These are phyloP conservation scores for Drosophila lutescens DNA, from an alignment of 2,888 invertebrate genomes.

Conservation along the genomic window DNA sequence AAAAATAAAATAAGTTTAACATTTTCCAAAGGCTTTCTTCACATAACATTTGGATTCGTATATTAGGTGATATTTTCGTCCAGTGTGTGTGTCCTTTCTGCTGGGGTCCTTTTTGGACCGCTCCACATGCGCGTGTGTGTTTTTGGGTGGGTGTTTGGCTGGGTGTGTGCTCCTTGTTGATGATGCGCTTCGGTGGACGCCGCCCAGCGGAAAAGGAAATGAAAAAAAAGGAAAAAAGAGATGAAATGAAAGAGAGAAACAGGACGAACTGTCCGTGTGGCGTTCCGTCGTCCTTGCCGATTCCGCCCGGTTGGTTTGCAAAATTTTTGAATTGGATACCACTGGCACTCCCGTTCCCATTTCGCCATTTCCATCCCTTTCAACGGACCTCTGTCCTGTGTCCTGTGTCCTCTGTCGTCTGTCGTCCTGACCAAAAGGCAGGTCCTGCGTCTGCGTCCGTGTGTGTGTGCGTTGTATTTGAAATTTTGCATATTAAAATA, in stretches of 20 bases:
- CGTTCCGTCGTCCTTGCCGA: constrained; percentile 46
- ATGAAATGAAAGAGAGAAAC: constrained; percentile 2
- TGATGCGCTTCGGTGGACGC: constrained; percentile 79
- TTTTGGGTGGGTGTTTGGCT: constrained; percentile 20
- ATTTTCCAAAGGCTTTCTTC: too few species aligned
- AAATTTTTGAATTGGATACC: constrained; percentile 78
- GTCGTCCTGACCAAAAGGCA: constrained; percentile 62
- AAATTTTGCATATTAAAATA: constrained; percentile 81
- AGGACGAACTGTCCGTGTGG: constrained; percentile 25
- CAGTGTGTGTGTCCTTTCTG: constrained; percentile 1
- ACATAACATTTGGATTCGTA: too few species aligned
- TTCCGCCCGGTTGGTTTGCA: constrained; percentile 77
- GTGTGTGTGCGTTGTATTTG: constrained; percentile 61
- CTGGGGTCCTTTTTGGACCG: constrained; percentile 11
- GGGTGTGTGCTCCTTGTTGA: constrained; percentile 53
- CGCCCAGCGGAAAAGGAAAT: constrained; percentile 77
- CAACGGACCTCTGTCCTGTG: constrained; percentile 10
- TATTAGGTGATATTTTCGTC: not conserved
- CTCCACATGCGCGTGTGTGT: constrained; percentile 16
- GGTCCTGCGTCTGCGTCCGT: constrained; percentile 14
- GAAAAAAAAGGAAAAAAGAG: constrained; percentile 56
- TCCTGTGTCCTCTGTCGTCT: not conserved
- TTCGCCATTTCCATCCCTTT: constrained; percentile 8
- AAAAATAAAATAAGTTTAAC: too few species aligned
- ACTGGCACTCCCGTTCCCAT: not conserved